Evolutionary conservation across 2,797 vertebrate species (phyloP).

Genomic region (Cryptoblepharus egeriae): DNA sequence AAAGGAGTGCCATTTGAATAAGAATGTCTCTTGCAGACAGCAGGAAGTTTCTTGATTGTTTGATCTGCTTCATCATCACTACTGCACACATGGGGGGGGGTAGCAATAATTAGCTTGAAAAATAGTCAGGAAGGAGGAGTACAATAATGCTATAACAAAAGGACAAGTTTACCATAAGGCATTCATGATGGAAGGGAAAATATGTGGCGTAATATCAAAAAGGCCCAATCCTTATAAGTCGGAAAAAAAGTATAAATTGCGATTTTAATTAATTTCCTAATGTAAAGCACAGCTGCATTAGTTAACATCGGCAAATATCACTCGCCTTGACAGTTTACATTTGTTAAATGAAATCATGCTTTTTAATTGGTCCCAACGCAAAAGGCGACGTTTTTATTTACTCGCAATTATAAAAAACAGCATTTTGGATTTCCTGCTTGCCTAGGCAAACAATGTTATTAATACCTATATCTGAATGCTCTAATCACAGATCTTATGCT

Average conservation of each 20-base stretch:
- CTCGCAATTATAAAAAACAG: slow-evolving; percentile 78
- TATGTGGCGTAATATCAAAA: slow-evolving; percentile 71
- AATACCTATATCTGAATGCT: slow-evolving; percentile 75
- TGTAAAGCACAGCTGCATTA: slow-evolving; percentile 79
- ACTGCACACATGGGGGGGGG: slow-evolving; percentile 40
- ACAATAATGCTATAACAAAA: slow-evolving; percentile 55
- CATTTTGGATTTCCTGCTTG: slow-evolving; percentile 76
- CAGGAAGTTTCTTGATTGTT: slow-evolving; percentile 63
- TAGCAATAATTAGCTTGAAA: slow-evolving; percentile 42
- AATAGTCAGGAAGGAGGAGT: not conserved
- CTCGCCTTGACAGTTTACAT: slow-evolving; percentile 69
- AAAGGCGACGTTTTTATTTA: slow-evolving; percentile 78
- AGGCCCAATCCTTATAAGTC: slow-evolving; percentile 67
- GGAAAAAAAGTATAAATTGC: slow-evolving; percentile 77
- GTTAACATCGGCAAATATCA: slow-evolving; percentile 76
- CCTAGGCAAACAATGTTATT: slow-evolving; percentile 74
- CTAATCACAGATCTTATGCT: slow-evolving; percentile 74
- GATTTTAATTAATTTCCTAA: slow-evolving; percentile 83
- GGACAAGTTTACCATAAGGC: slow-evolving; percentile 26
- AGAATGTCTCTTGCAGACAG: slow-evolving; percentile 59
- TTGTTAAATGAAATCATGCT: slow-evolving; percentile 78
- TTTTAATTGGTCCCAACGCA: slow-evolving; percentile 78
- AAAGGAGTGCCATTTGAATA: slow-evolving; percentile 46
- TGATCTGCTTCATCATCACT: slow-evolving; percentile 36
- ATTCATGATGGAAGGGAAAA: slow-evolving; percentile 68